These are phyloP conservation scores for Drosophila chauvacae DNA, from an alignment of 1,140 invertebrate genomes.

Conservation along the genomic window DNA sequence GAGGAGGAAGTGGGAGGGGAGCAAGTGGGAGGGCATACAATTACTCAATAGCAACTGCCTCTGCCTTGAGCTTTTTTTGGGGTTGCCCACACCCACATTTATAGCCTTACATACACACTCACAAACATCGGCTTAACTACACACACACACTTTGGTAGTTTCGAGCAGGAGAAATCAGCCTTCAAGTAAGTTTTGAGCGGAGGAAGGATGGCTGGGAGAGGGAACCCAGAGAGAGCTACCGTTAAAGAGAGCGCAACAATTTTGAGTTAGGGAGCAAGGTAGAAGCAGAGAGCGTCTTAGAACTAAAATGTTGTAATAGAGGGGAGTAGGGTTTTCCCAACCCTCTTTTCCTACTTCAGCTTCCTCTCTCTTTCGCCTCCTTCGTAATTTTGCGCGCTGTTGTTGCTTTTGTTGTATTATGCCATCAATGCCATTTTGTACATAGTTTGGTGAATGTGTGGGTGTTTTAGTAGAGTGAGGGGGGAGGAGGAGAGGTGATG, in stretches of 20 bases:
- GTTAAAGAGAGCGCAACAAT: conserved; percentile 57
- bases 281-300: conserved; percentile 49
- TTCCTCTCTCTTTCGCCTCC: conserved; percentile 4
- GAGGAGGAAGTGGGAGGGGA: not conserved
- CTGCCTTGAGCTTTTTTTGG: conserved; percentile 70
- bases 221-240: conserved; percentile 30
- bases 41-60: conserved; percentile 76
- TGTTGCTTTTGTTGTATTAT: conserved; percentile 71
- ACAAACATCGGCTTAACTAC: conserved; percentile 50
- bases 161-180: conserved; percentile 40
- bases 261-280: conserved; percentile 54
- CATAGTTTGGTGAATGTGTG: conserved; percentile 57
- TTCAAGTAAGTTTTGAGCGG: conserved; percentile 62
- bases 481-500: not conserved
- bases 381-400: conserved; percentile 28
- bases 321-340: conserved; percentile 45
- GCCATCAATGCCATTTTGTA: conserved; percentile 81
- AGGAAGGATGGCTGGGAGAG: conserved; percentile 32
- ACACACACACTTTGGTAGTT: conserved; percentile 63
- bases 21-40: conserved; percentile 52
- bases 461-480: conserved; percentile 31
- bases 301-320: conserved; percentile 80
- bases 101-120: conserved; percentile 18
- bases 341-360: conserved; percentile 21
- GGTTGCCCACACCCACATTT: conserved; percentile 55